Conservation (phyloP, 1,140 invertebrate genomes). For the Mycetomoellerius zeteki region DNA sequence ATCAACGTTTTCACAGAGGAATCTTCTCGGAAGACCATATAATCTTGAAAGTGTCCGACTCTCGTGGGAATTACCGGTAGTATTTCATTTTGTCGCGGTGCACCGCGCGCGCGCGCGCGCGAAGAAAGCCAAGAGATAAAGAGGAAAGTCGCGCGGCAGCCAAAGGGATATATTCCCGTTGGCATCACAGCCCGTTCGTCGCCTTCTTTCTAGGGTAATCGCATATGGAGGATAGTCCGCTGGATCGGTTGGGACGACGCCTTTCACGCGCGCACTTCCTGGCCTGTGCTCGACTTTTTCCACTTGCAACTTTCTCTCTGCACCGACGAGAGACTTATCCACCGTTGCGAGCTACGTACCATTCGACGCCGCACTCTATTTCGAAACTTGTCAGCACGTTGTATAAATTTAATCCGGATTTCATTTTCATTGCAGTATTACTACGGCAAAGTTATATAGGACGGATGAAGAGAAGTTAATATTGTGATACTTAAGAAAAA, state of each 20-base stretch:
- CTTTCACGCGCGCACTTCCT: conserved; percentile 10
- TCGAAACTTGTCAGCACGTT: conserved; percentile 46
- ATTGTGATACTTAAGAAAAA: conserved; percentile 11
- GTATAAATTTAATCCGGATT: conserved; percentile 56
- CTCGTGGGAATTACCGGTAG: conserved; percentile 23
- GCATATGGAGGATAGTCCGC: conserved; percentile 48
- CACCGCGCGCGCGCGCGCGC: conserved; percentile 19
- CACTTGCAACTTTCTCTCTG: conserved; percentile 21
- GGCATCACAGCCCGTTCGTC: conserved; percentile 53
- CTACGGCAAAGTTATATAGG: conserved; percentile 20
- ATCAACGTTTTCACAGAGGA: conserved; percentile 2
- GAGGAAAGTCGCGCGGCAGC: conserved; percentile 53
- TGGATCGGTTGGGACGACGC: conserved; percentile 30
- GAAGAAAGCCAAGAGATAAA: conserved; percentile 41
- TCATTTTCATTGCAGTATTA: conserved; percentile 33
- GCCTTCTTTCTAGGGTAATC: conserved; percentile 59
- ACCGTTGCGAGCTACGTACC: conserved; percentile 26
- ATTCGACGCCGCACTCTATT: conserved; percentile 22
- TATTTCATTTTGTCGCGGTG: conserved; percentile 64
- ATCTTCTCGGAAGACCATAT: conserved; percentile 25
- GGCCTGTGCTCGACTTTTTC: conserved; percentile 34
- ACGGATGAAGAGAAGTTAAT: not conserved
- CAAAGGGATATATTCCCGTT: conserved; percentile 73
- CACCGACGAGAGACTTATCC: conserved; percentile 39
- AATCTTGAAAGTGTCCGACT: conserved; percentile 34